Conservation (phyloP, 2,888 invertebrate species). For the Eupithecia tripunctaria region DNA sequence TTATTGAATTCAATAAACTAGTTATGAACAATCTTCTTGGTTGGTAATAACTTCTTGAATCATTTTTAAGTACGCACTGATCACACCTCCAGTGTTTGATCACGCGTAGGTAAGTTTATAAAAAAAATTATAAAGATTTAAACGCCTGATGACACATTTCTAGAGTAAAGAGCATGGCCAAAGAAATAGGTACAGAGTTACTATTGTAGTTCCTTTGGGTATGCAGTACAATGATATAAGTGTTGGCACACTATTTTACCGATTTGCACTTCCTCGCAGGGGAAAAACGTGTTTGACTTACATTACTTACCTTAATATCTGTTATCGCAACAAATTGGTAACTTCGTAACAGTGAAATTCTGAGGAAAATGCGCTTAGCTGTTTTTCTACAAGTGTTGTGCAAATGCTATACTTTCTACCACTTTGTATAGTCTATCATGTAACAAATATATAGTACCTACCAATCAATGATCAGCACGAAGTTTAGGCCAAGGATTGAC, state of each 20-base stretch:
- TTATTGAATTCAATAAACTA: no score
- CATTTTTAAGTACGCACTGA: no score
- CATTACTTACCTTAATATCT: constrained; percentile 7
- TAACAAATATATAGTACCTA: constrained; percentile 3
- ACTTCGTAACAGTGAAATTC: constrained; percentile 38
- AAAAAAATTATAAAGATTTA: no score
- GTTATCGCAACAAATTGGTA: constrained; percentile 15
- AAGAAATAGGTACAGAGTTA: not conserved
- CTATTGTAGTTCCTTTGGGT: no score
- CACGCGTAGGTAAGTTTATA: no score
- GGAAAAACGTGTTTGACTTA: not conserved
- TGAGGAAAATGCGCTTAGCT: constrained; percentile 24
- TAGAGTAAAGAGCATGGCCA: not conserved
- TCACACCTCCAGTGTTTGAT: no score
- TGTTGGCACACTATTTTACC: not conserved
- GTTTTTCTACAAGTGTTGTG: constrained; percentile 53
- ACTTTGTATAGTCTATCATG: constrained; percentile 28
- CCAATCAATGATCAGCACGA: not conserved
- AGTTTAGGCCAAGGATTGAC: not conserved
- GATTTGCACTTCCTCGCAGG: not conserved
- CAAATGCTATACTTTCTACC: constrained; percentile 56
- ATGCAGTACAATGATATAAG: not conserved
- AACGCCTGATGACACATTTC: no score
- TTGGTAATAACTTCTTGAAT: no score
- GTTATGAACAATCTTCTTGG: no score